phyloP scores from a whole-genome alignment of 92 coral and sea anemone genomes.

The Plumapathes pennacea region DNA sequence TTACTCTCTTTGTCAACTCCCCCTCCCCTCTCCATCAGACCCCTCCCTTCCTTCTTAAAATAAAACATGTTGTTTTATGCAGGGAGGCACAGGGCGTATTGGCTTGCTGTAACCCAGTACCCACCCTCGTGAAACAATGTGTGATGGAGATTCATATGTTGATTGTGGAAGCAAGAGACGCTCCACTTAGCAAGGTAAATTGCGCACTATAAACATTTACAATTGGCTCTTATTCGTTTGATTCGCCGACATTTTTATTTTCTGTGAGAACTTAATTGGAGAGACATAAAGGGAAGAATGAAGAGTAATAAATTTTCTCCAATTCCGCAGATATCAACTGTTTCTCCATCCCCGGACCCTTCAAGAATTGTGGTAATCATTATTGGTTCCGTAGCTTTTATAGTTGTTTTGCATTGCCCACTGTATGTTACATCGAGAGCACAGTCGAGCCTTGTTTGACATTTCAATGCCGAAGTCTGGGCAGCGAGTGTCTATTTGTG shows the following conservation, averaged over 20 bases:
- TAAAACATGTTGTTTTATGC: neutral
- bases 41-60: too few relatives aligned
- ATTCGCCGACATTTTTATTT: neutral
- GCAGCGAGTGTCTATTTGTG: too few relatives aligned
- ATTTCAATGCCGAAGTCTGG: too few relatives aligned
- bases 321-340: too few relatives aligned
- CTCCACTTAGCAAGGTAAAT: constrained; percentile 21
- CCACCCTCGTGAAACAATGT: constrained; percentile 86
- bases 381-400: too few relatives aligned
- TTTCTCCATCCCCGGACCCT: too few relatives aligned
- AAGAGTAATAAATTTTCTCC: neutral
- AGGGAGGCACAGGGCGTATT: constrained; percentile 91
- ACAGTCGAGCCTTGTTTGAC: too few relatives aligned
- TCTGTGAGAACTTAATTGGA: neutral
- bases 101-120: constrained; percentile 97
- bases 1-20: too few relatives aligned
- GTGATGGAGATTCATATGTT: constrained; percentile 83
- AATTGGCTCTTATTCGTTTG: neutral
- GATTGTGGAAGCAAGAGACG: constrained; percentile 77
- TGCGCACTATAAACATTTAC: constrained; percentile 4
- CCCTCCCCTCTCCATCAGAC: too few relatives aligned
- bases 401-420: too few relatives aligned
- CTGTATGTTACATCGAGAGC: too few relatives aligned
- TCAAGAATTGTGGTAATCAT: too few relatives aligned
- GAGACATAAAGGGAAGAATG: neutral